phyloP scores from a whole-genome alignment of 2,797 vertebrate genomes.

The Xiphorhynchus erythropygius region DNA sequence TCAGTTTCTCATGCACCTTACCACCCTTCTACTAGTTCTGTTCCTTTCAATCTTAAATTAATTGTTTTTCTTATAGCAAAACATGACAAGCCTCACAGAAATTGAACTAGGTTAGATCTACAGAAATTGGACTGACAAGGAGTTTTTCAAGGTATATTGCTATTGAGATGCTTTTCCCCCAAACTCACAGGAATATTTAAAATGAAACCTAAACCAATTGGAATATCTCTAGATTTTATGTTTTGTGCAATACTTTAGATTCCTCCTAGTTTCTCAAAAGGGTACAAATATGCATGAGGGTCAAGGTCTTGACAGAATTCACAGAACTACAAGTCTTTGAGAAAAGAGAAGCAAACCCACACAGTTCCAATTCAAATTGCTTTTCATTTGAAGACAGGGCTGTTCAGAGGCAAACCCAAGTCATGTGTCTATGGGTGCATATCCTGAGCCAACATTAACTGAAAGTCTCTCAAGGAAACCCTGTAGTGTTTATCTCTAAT shows the following conservation, averaged over 20 bases:
- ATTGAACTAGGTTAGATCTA: not conserved
- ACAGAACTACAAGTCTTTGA: not conserved
- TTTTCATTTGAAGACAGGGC: not conserved
- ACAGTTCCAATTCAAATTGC: not conserved
- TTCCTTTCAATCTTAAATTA: not conserved
- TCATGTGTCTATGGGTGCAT: accelerated
- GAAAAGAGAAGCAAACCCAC: not conserved
- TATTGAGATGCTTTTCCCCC: not conserved
- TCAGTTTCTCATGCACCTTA: not conserved
- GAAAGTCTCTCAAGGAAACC: not conserved
- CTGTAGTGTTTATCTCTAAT: not conserved
- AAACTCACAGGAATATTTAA: not conserved
- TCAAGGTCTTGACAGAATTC: not conserved
- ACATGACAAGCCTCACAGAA: not conserved
- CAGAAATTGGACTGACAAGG: accelerated
- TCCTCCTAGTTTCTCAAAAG: not conserved
- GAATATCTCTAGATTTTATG: not conserved
- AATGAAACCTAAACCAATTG: not conserved
- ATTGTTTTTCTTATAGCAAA: not conserved
- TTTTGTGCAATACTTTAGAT: not conserved
- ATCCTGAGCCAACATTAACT: not conserved
- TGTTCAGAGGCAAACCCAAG: not conserved
- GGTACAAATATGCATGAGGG: not conserved
- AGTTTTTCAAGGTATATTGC: not conserved
- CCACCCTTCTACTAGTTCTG: not conserved